A percentile compares a stretch with the other conserved stretches of the same genome.
These are phyloP conservation scores for Scomberomorus guttatus DNA, from an alignment of 2,797 vertebrate species.

Conservation along the genomic window DNA sequence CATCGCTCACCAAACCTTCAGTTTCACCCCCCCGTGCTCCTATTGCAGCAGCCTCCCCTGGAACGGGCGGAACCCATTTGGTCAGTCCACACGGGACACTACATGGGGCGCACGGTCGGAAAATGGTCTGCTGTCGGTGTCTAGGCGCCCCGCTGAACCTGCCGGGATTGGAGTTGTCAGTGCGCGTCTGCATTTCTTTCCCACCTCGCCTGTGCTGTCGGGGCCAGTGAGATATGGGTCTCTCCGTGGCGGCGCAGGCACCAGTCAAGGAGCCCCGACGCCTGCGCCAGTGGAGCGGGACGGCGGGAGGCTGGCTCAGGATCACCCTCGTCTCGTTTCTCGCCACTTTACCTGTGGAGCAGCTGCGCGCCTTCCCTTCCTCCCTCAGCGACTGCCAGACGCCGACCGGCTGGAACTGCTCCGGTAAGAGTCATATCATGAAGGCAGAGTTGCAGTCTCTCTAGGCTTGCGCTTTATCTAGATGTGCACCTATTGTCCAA, in stretches of 20 bases:
- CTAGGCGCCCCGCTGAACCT: conserved; percentile 76
- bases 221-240: conserved; percentile 84
- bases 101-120: conserved; percentile 86
- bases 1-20: conserved; percentile 52
- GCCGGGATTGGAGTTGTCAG: conserved; percentile 78
- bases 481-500: background rate
- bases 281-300: conserved; percentile 86
- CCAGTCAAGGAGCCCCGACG: conserved; percentile 77
- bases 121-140: conserved; percentile 82
- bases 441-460: conserved; percentile 18
- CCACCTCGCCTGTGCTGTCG: conserved; percentile 70
- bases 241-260: conserved; percentile 72
- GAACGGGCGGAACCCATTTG: conserved; percentile 78
- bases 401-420: conserved; percentile 99
- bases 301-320: conserved; percentile 91
- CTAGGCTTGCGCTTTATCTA: background rate
- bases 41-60: conserved; percentile 64
- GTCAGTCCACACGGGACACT: conserved; percentile 65
- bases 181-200: conserved; percentile 72
- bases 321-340: conserved; percentile 90
- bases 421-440: conserved; percentile 87
- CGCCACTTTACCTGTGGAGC: conserved; percentile 92
- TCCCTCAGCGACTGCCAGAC: conserved; percentile 99
- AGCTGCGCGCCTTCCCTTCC: conserved; percentile 96
- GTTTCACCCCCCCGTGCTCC: conserved; percentile 24